These are phyloP conservation scores for Sarcophaga variegata DNA, from an alignment of 2,888 invertebrate species.

Conservation along the genomic window DNA sequence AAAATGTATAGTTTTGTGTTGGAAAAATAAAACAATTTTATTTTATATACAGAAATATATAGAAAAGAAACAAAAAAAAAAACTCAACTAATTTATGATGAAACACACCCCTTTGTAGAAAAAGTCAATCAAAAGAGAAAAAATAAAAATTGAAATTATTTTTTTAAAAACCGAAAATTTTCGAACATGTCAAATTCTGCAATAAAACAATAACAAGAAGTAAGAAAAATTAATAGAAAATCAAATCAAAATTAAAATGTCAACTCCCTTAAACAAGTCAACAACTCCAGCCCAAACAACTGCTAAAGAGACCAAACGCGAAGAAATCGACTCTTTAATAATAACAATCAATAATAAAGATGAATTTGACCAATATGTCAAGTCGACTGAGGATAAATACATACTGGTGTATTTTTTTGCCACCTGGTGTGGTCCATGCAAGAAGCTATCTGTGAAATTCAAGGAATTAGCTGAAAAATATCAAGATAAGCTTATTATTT, in stretches of 20 bases:
- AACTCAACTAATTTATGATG: conserved; percentile 10
- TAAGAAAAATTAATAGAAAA: background rate
- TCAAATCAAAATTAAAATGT: conserved; percentile 14
- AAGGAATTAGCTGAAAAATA: conserved; percentile 62
- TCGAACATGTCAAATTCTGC: background rate
- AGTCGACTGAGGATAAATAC: conserved; percentile 88
- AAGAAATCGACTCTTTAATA: conserved; percentile 2
- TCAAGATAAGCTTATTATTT: conserved; percentile 47
- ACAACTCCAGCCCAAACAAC: background rate
- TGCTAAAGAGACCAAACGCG: background rate
- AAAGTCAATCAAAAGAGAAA: background rate
- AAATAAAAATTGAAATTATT: background rate
- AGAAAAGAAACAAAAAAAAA: background rate
- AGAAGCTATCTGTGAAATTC: conserved; percentile 57
- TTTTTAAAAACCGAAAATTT: background rate
- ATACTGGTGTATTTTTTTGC: conserved; percentile 94
- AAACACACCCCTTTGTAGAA: background rate
- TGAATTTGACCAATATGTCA: conserved; percentile 87
- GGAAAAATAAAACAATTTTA: conserved; percentile 13
- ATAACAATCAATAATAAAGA: conserved; percentile 77
- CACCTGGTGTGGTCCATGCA: conserved; percentile 69
- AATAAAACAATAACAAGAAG: background rate
- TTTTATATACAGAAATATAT: conserved; percentile 10
- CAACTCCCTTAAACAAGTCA: background rate
- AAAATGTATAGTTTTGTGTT: background rate